Evolutionary conservation across 2,113 vertebrate genomes (phyloP), one percentile per base, ranked within the genome.

Genomic region (Vanacampus margaritifer): DNA sequence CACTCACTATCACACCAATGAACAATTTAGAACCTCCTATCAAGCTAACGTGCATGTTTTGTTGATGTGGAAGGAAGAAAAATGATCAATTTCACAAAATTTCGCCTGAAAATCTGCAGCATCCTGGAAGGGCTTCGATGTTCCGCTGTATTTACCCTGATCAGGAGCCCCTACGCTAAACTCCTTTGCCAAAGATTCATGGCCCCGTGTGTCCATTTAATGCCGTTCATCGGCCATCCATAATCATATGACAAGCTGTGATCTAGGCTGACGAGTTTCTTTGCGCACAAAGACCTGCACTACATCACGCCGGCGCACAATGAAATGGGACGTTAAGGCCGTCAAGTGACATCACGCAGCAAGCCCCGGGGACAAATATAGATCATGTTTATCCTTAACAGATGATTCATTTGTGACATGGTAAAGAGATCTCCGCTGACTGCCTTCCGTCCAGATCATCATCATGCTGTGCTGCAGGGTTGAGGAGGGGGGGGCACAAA

Each of bases 301-400:
- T 76, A 79, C 74, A 83, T 88, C 89, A 87, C 37, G 6, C 12
- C 68, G 14, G 60, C 43, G 9, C 74, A 78, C 77, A 87, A 83
- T 88, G 86, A 89, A 88, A 87, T 80, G 81, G 84, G 72, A 86
- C 67, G 67, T 85, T 80, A 80, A 76, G 75, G 67, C 73, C 62
- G 74, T 53, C 71, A 86, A 65, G 26, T 89, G 85, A 88, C 85
- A 88, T 89, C 86, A 84, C 82, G 76, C 76, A 73, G 74, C 56
- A 24, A 71, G 80, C 87, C 86, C 71, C 28, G 23, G 78, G 83
- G 86, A 83, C 84, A 87, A 86, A 86, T 86, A 87, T 87, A 88
- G 80, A 89, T 89, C 89, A 87, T 86, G 81, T 87, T 90, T 89
- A 87, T 90, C 82, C 83, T 75, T 63, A 84, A 86, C 72, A 81